Base-by-base conservation (phyloP, 53 echinoderm and acorn worm genomes). In the Stichopus horrens region DNA sequence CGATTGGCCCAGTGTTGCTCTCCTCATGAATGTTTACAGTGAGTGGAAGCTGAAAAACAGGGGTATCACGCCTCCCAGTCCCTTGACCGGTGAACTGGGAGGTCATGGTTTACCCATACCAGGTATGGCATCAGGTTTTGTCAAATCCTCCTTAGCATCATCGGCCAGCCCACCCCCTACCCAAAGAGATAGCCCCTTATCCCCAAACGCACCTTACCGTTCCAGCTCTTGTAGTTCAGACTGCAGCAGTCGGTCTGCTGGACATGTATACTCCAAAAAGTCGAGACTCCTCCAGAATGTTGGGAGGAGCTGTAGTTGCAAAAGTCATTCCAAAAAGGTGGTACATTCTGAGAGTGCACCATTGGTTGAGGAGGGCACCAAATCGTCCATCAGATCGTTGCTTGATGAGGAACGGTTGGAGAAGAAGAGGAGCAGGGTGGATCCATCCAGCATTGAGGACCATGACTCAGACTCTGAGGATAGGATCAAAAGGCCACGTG, bases 251-350 rank as follows among this genome's bases (percentile, higher is more conserved):
- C 16, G 75, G 18, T 87, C 87, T 75, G 74, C 74, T 52, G 87
- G 87, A 54, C 74, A 75, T 54, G 54, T 74, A 53, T 87, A 56
- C 75, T 74, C 87, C 14, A 87, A 87, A 73, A 87, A 87, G 87
- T 87, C 87, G 8, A 54, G 87, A 19, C 87, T 87, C 75, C 87
- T 87, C 74, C 74, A 87, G n/a, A 87, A 87, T 74, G 75, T 87
- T 9, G 87, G 74, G 74, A 74, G 87, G 87, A 87, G 57, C 55
- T 87, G 87, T 87, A 74, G 58, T 21, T 87, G 87, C 23, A 85
- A 67, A 67, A 67, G 65, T 52, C 85, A 85, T 85, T 85, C 85
- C 85, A 63, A 52, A 59, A 85, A 85, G 53, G 81, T 56, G 52
- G 81, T 55, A 53, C 81, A 56, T 58, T 7, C 58, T 18, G 81